A percentile compares a stretch with the other conserved stretches of the same genome.
Evolutionary conservation across 2,797 vertebrate species (phyloP).

Genomic region (Sebastolobus altivelis): DNA sequence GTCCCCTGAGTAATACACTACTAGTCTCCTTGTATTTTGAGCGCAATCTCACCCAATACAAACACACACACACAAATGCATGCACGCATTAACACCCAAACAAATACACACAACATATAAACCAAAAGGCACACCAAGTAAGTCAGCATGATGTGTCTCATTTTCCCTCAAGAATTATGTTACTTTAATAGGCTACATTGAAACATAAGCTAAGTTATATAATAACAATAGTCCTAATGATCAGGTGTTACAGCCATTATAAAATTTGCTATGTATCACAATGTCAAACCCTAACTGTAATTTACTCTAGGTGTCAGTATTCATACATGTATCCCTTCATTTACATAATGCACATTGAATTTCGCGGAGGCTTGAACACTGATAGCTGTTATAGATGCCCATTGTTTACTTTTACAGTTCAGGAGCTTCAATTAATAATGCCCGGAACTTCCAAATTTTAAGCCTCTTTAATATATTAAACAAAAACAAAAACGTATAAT

Average conservation of each 20-base stretch:
- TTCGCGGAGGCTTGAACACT: neutral
- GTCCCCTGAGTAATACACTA: slow-evolving; percentile 54
- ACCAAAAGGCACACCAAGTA: slow-evolving; percentile 21
- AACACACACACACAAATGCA: neutral
- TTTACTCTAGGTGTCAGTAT: neutral
- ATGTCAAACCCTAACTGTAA: neutral
- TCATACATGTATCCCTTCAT: neutral
- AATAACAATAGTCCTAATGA: neutral
- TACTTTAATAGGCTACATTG: neutral
- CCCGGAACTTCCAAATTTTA: no score
- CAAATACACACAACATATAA: slow-evolving; percentile 4
- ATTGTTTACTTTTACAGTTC: neutral
- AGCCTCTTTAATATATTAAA: neutral
- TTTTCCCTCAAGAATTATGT: slow-evolving; percentile 7
- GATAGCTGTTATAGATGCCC: neutral
- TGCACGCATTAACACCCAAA: neutral
- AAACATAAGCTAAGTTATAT: neutral
- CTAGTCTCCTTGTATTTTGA: slow-evolving; percentile 40
- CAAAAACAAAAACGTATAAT: neutral
- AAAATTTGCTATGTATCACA: neutral
- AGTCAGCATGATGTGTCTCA: slow-evolving; percentile 24
- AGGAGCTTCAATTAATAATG: neutral
- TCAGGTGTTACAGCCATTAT: neutral
- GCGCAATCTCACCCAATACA: slow-evolving; percentile 24
- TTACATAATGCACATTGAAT: neutral